A percentile compares a stretch with the other conserved stretches of the same genome.
Evolutionary conservation across 2,888 invertebrate species (phyloP).

Genomic region (Lottia scabra): DNA sequence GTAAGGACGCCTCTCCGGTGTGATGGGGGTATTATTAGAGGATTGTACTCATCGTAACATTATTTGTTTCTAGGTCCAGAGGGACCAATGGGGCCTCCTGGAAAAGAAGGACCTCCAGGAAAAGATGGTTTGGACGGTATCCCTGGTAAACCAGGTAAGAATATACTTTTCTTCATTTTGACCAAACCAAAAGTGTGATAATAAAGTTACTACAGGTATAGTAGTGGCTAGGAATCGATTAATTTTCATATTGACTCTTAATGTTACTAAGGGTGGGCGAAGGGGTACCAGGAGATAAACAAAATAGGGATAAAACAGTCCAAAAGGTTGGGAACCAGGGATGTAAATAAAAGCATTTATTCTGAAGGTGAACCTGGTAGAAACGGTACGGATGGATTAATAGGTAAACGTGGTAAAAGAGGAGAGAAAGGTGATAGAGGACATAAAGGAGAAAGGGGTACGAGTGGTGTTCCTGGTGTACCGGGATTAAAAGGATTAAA

Average conservation of each 20-base stretch:
- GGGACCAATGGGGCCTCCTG: slow-evolving; percentile 88
- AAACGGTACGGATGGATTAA: slow-evolving; percentile 13
- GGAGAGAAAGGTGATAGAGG: slow-evolving; percentile 7
- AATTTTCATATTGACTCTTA: too few relatives aligned
- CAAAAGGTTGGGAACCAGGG: too few relatives aligned
- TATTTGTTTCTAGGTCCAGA: slow-evolving; percentile 77
- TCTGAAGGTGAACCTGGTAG: slow-evolving; percentile 13
- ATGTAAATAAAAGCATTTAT: neutral
- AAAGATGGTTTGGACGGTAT: slow-evolving; percentile 17
- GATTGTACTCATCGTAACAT: too few relatives aligned
- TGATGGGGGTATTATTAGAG: too few relatives aligned
- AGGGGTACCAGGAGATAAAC: too few relatives aligned
- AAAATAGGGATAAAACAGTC: too few relatives aligned
- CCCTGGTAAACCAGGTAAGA: slow-evolving; percentile 14
- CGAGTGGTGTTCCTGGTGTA: slow-evolving; percentile 15
- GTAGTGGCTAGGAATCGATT: too few relatives aligned
- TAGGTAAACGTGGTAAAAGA: slow-evolving; percentile 10
- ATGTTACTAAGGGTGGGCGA: too few relatives aligned
- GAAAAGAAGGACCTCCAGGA: slow-evolving; percentile 75
- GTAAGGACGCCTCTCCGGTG: too few relatives aligned
- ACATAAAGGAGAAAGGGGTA: slow-evolving; percentile 5
- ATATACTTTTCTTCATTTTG: too few relatives aligned
- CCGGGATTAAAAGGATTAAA: slow-evolving; percentile 33
- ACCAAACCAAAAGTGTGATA: too few relatives aligned
- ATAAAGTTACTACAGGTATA: too few relatives aligned